These are phyloP conservation scores for Galbula dea DNA, from an alignment of 2,113 vertebrate species.

Conservation along the genomic window DNA sequence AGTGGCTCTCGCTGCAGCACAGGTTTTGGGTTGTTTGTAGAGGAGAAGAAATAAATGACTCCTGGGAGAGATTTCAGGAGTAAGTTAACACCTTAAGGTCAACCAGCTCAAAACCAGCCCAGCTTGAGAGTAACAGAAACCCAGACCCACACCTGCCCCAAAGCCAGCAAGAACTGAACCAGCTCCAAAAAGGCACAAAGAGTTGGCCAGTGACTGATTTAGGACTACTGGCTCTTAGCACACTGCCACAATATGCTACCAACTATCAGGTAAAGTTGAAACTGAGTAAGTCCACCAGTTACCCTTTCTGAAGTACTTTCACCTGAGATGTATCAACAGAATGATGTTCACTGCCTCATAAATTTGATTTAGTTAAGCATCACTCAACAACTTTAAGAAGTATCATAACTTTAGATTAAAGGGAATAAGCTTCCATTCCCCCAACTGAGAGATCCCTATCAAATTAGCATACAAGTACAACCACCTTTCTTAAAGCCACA, in stretches of 20 bases:
- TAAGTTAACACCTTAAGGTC: conserved; percentile 43
- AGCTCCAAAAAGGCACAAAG: neutral
- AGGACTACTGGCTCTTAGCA: neutral
- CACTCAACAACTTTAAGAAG: neutral
- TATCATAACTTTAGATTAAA: neutral
- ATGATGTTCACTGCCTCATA: neutral
- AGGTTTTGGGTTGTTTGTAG: conserved; percentile 44
- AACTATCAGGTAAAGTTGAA: neutral
- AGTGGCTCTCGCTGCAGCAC: neutral
- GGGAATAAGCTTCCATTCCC: neutral
- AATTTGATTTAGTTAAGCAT: neutral
- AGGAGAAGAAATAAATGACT: conserved; percentile 29
- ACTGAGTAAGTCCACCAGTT: neutral
- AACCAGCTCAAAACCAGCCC: neutral
- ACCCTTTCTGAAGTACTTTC: neutral
- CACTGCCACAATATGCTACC: neutral
- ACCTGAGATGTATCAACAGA: neutral
- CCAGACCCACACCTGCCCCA: neutral
- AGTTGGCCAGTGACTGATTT: neutral
- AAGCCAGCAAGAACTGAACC: neutral
- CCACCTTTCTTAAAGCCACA: neutral
- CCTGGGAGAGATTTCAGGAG: neutral
- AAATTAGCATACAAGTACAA: neutral
- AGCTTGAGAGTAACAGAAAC: neutral
- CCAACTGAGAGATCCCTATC: neutral